These are phyloP conservation scores for Stigmatopora argus DNA, from an alignment of 2,113 vertebrate genomes.

Conservation along the genomic window DNA sequence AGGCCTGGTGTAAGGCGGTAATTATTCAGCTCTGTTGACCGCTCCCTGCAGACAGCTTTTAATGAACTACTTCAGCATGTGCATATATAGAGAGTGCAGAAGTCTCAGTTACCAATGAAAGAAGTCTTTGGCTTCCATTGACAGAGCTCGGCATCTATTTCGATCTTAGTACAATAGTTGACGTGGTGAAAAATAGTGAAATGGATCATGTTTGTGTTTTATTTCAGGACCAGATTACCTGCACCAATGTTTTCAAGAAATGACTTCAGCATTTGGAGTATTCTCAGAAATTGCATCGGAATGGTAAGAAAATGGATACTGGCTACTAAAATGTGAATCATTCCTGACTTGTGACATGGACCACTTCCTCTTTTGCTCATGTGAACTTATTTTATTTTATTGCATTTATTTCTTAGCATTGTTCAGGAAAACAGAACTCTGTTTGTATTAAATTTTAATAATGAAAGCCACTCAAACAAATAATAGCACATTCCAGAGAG, in stretches of 20 bases:
- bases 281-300: constrained; percentile 96
- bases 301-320: constrained; percentile 75
- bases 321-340: neutral
- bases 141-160: too few relatives aligned
- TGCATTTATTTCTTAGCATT: too few relatives aligned
- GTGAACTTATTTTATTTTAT: too few relatives aligned
- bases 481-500: too few relatives aligned
- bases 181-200: neutral
- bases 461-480: too few relatives aligned
- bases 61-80: neutral
- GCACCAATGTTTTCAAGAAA: constrained; percentile 98
- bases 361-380: too few relatives aligned
- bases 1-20: constrained; percentile 53
- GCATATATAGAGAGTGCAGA: neutral
- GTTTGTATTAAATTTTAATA: too few relatives aligned
- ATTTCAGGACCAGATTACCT: constrained; percentile 85
- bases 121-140: too few relatives aligned
- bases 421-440: too few relatives aligned
- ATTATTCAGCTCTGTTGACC: constrained; percentile 47
- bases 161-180: too few relatives aligned
- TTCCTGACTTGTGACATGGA: too few relatives aligned
- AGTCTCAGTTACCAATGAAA: neutral
- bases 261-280: constrained; percentile 99
- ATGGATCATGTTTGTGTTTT: constrained; percentile 7
- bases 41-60: constrained; percentile 16